These are phyloP conservation scores for Papilio glaucus DNA, from an alignment of 1,140 invertebrate genomes.

Conservation along the genomic window DNA sequence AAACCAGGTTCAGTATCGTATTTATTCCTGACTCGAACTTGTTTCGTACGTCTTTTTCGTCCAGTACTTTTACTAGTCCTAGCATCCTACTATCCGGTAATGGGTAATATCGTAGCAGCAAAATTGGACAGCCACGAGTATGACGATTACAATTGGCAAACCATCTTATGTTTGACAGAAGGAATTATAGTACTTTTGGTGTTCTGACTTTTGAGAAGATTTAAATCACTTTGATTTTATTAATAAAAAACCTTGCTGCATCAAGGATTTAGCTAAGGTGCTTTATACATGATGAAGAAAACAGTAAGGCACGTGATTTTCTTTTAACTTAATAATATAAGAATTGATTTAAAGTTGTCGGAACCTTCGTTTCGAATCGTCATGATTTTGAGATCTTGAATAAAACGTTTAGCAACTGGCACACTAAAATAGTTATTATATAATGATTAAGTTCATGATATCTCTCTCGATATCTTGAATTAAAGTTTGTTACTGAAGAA, in stretches of 20 bases:
- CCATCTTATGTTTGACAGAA: background rate
- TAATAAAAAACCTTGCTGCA: background rate
- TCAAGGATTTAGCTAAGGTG: too few species aligned
- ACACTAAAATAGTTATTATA: too few species aligned
- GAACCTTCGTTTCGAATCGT: too few species aligned
- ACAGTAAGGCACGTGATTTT: too few species aligned
- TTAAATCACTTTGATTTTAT: background rate
- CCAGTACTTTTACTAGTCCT: background rate
- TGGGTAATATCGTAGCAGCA: too few species aligned
- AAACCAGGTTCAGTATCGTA: too few species aligned
- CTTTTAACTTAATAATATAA: too few species aligned
- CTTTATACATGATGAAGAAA: background rate
- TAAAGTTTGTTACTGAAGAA: conserved; percentile 26
- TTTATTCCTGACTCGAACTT: background rate
- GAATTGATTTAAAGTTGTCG: too few species aligned
- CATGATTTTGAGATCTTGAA: background rate
- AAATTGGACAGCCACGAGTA: too few species aligned
- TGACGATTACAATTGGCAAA: too few species aligned
- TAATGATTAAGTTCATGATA: background rate
- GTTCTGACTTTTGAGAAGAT: background rate
- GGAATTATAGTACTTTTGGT: background rate
- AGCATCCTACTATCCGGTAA: background rate
- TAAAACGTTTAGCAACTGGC: background rate
- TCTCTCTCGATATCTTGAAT: conserved; percentile 11
- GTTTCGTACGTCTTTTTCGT: background rate